Evolutionary conservation across 2,888 invertebrate genomes (phyloP).

Genomic region (Anthoptus insignis): DNA sequence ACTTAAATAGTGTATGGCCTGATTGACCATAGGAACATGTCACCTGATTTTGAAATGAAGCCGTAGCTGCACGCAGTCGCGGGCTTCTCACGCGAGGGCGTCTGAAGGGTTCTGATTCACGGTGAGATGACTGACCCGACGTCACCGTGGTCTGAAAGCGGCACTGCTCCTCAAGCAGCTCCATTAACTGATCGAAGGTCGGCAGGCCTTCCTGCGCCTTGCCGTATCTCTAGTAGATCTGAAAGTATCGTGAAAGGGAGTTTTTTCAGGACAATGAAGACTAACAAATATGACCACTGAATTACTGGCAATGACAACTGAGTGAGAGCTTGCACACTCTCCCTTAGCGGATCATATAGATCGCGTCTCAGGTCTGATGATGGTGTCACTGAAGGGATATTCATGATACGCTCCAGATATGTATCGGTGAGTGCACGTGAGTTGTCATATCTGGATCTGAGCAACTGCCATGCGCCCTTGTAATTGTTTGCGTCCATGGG

Average conservation of each 20-base stretch:
- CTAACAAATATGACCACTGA: slow-evolving; percentile 9
- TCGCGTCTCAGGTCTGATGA: slow-evolving; percentile 18
- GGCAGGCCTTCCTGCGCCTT: slow-evolving; percentile 1
- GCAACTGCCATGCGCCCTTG: slow-evolving; percentile 5
- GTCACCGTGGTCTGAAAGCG: slow-evolving; percentile 6
- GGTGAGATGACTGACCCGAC: not conserved
- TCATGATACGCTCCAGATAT: slow-evolving; percentile 10
- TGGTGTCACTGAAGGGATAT: not conserved
- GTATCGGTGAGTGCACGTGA: slow-evolving; percentile 16
- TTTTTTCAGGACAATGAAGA: slow-evolving; percentile 11
- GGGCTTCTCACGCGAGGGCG: not conserved
- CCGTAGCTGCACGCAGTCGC: not conserved
- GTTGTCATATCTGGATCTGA: slow-evolving; percentile 4
- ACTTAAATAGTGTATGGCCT: not conserved
- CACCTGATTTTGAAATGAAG: not conserved
- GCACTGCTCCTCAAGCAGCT: slow-evolving; percentile 10
- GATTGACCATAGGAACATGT: not conserved
- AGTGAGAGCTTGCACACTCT: not conserved
- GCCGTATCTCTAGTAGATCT: slow-evolving; percentile 13
- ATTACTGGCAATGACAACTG: not conserved
- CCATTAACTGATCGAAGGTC: slow-evolving; percentile 14
- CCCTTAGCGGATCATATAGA: slow-evolving; percentile 6
- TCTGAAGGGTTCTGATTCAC: not conserved
- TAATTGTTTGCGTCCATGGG: slow-evolving; percentile 12
- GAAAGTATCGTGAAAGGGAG: slow-evolving; percentile 4